phyloP scores from a whole-genome alignment of 1,140 invertebrate species.

The Teleopsis dalmanni region DNA sequence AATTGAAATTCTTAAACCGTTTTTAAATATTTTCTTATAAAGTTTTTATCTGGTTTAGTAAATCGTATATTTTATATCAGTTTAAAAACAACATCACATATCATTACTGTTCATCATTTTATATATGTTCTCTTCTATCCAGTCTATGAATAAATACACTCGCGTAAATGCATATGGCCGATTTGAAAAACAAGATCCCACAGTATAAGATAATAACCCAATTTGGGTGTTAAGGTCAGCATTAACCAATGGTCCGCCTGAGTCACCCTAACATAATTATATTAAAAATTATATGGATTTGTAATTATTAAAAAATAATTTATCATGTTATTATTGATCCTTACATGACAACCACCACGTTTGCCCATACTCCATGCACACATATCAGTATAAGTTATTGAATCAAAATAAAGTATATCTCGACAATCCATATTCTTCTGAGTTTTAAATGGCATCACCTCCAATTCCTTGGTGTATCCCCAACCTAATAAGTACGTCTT shows the following conservation, averaged over 20 bases:
- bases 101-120: neutral
- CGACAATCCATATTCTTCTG: neutral
- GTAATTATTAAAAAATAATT: neutral
- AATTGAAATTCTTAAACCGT: no score
- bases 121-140: slow-evolving; percentile 36
- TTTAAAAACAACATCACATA: no score
- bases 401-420: neutral
- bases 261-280: slow-evolving; percentile 61
- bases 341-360: slow-evolving; percentile 29
- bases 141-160: neutral
- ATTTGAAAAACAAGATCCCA: neutral
- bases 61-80: no score
- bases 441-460: neutral
- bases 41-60: no score
- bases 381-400: slow-evolving; percentile 24
- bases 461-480: neutral
- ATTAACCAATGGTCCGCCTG: slow-evolving; percentile 54
- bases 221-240: slow-evolving; percentile 33
- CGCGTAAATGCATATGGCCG: neutral
- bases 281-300: neutral
- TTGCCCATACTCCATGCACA: slow-evolving; percentile 37
- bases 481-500: slow-evolving; percentile 2
- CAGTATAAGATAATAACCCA: slow-evolving; percentile 55
- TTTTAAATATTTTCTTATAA: no score
- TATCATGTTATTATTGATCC: neutral